These are phyloP conservation scores for Bombus difficillimus DNA, from an alignment of 1,140 invertebrate species.

Conservation along the genomic window DNA sequence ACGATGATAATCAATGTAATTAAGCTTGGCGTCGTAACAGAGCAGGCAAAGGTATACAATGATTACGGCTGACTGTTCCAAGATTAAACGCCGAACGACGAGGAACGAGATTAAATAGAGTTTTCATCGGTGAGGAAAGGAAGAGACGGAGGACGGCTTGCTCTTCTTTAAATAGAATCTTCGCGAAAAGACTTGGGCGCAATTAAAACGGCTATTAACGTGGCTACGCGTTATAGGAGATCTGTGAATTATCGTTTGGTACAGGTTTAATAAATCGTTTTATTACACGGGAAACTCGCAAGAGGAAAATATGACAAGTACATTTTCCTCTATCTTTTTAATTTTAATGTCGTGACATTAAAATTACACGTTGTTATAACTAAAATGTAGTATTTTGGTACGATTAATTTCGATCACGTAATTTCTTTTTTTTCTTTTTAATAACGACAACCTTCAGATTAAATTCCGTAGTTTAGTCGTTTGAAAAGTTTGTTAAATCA, in stretches of 20 bases:
- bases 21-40: slow-evolving; percentile 23
- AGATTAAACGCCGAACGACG: slow-evolving; percentile 25
- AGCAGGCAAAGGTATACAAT: slow-evolving; percentile 23
- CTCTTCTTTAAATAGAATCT: slow-evolving; percentile 30
- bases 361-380: too few relatives aligned
- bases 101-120: slow-evolving; percentile 12
- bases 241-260: neutral
- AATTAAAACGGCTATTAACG: slow-evolving; percentile 47
- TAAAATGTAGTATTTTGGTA: too few relatives aligned
- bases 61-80: slow-evolving; percentile 33
- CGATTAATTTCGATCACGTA: too few relatives aligned
- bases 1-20: slow-evolving; percentile 40
- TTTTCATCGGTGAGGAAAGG: neutral
- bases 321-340: too few relatives aligned
- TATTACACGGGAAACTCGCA: too few relatives aligned
- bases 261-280: slow-evolving; percentile 10
- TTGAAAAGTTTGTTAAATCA: too few relatives aligned
- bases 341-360: too few relatives aligned
- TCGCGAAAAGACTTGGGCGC: neutral
- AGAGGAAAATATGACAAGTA: too few relatives aligned
- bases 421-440: too few relatives aligned
- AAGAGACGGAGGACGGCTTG: neutral
- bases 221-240: slow-evolving; percentile 28
- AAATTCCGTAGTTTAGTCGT: too few relatives aligned
- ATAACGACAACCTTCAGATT: too few relatives aligned